phyloP scores from a whole-genome alignment of 1,140 invertebrate species.

The Drosophila sulfurigaster region DNA sequence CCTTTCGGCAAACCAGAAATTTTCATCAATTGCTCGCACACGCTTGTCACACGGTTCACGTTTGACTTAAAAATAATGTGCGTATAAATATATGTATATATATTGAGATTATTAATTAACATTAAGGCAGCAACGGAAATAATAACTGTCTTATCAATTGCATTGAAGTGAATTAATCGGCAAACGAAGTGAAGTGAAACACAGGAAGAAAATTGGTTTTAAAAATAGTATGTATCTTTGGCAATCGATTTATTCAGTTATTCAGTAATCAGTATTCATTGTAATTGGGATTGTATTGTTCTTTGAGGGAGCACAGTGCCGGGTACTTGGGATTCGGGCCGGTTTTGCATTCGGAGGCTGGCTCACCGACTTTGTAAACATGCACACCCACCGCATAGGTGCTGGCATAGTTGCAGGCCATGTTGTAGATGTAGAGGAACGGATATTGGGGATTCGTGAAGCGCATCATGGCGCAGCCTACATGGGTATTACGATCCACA shows the following conservation, averaged over 20 bases:
- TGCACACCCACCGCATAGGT: conserved; percentile 72
- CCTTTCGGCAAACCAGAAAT: background rate
- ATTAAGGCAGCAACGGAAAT: conserved; percentile 48
- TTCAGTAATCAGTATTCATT: conserved; percentile 50
- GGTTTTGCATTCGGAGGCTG: conserved; percentile 71
- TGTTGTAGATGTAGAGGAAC: conserved; percentile 80
- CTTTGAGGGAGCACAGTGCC: conserved; percentile 65
- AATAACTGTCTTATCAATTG: conserved; percentile 56
- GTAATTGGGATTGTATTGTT: conserved; percentile 79
- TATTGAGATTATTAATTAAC: conserved; percentile 52
- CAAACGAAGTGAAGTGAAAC: conserved; percentile 11
- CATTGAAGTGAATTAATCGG: conserved; percentile 18
- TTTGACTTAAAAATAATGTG: conserved; percentile 47
- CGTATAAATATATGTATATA: conserved; percentile 14
- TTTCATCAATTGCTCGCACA: background rate
- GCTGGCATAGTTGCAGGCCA: conserved; percentile 81
- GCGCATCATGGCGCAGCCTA: conserved; percentile 79
- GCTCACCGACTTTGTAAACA: conserved; percentile 71
- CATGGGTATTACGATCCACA: conserved; percentile 78
- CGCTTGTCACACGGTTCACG: conserved; percentile 49
- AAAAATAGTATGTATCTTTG: conserved; percentile 39
- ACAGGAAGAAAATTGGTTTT: conserved; percentile 24
- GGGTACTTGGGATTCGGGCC: conserved; percentile 71
- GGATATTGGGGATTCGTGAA: conserved; percentile 77
- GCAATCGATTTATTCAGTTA: conserved; percentile 19